Evolutionary conservation across 2,797 vertebrate species (phyloP).

Genomic region (Linurgus olivaceus): DNA sequence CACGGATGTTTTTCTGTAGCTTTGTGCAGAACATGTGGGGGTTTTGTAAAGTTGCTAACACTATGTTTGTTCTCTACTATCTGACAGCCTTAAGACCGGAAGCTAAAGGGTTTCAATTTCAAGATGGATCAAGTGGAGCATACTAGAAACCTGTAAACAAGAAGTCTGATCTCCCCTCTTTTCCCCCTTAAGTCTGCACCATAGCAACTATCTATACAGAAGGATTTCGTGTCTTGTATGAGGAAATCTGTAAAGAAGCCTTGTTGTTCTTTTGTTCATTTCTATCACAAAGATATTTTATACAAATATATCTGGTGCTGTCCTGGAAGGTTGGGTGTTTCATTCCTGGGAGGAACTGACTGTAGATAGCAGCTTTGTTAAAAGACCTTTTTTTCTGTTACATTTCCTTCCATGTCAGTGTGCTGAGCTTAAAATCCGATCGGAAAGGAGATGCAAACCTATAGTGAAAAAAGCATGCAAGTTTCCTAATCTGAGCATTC

Average conservation of each 20-base stretch:
- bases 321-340: background rate
- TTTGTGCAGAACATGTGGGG: background rate
- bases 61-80: background rate
- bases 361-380: background rate
- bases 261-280: background rate
- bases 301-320: background rate
- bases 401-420: background rate
- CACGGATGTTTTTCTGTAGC: background rate
- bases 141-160: slow-evolving; percentile 53
- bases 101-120: slow-evolving; percentile 37
- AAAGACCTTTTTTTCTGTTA: background rate
- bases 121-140: slow-evolving; percentile 39
- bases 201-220: slow-evolving; percentile 36
- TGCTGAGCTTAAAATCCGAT: background rate
- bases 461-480: background rate
- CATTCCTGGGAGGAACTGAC: background rate
- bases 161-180: slow-evolving; percentile 10
- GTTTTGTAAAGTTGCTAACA: background rate
- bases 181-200: slow-evolving; percentile 9
- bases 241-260: slow-evolving; percentile 23
- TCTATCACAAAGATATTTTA: background rate
- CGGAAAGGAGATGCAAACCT: background rate
- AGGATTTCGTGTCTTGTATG: background rate
- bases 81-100: slow-evolving; percentile 5
- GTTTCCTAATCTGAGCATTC: background rate